Conservation (phyloP, 2,888 invertebrate species). For the Formica aserva region DNA sequence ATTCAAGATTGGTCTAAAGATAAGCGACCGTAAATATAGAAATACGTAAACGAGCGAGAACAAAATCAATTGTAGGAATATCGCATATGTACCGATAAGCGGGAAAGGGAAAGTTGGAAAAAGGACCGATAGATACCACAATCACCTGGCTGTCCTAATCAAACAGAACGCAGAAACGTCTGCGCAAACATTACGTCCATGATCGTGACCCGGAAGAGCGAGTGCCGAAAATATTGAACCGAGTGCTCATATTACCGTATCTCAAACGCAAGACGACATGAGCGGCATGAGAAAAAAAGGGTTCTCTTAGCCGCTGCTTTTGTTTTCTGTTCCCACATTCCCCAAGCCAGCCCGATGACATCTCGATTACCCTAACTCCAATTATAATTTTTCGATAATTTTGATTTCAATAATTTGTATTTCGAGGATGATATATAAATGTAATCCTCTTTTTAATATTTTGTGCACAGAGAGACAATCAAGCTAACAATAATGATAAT, state of each 20-base stretch:
- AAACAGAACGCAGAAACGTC: constrained; percentile 82
- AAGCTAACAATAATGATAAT: background rate
- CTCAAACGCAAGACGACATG: constrained; percentile 54
- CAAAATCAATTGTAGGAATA: constrained; percentile 27
- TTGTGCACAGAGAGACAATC: background rate
- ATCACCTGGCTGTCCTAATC: constrained; percentile 85
- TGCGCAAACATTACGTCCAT: constrained; percentile 77
- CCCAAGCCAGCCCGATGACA: background rate
- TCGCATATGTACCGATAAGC: constrained; percentile 64
- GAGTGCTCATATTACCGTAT: constrained; percentile 57
- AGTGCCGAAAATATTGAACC: constrained; percentile 69
- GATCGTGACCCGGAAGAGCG: constrained; percentile 72
- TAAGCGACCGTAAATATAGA: background rate
- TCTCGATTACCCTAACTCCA: background rate
- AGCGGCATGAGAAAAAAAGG: constrained; percentile 53
- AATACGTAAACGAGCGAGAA: constrained; percentile 2
- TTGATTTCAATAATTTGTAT: constrained; percentile 4
- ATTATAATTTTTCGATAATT: background rate
- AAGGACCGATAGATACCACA: constrained; percentile 59
- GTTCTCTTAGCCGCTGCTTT: constrained; percentile 48
- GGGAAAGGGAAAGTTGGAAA: constrained; percentile 62
- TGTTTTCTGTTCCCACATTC: constrained; percentile 75
- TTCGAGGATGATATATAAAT: background rate
- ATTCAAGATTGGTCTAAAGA: background rate
- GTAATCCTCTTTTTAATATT: background rate